Evolutionary conservation across 64 coral and sea anemone genomes (phyloP), one percentile per base, ranked within the genome.

Genomic region (Orbicella faveolata): DNA sequence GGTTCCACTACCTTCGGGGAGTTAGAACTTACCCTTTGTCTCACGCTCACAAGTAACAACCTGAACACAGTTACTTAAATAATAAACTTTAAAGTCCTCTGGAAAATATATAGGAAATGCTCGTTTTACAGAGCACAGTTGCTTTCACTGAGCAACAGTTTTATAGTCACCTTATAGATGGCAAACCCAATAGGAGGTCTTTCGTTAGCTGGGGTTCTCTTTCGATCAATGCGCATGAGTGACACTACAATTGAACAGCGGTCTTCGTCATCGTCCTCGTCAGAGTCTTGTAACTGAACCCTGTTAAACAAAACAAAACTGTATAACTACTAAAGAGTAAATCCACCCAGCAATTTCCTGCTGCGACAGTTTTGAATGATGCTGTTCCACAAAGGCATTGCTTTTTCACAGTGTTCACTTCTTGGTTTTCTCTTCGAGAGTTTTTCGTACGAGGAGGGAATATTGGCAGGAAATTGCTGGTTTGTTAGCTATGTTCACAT

Each of bases 161-260:
- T 39, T 10, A 18, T 30, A 2, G 17, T 79, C 83, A 97, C 95
- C 95, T 97, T 81, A 59, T 97, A 97, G 61, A 97, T 91, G 23
- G 95, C 91, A 35, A 97, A 83, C 23, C 95, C 95, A 77, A 97
- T 94, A 0, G 92, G 87, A 4, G 82, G 89, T 36, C 85, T 78
- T 20, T 86, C 44, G n/a, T 34, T 88, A 35, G 90, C 87, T 35
- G 90, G 81, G 61, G 75, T 91, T 34, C 95, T 78, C 72, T 90
- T 94, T 48, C 79, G 92, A 70, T 91, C 95, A 19, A 94, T 85
- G 9, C 92, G 88, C 95, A 97, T 91, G 2, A 97, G 85, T 4
- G 92, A 94, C 21, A 88, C 79, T 7, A 97, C 89, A 18, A 97
- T 78, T 11, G 95, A 88, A 62, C 95, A 91, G 3, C 7, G 54